These are phyloP conservation scores for Nanorana parkeri DNA, from an alignment of 2,113 vertebrate genomes.

Conservation along the genomic window DNA sequence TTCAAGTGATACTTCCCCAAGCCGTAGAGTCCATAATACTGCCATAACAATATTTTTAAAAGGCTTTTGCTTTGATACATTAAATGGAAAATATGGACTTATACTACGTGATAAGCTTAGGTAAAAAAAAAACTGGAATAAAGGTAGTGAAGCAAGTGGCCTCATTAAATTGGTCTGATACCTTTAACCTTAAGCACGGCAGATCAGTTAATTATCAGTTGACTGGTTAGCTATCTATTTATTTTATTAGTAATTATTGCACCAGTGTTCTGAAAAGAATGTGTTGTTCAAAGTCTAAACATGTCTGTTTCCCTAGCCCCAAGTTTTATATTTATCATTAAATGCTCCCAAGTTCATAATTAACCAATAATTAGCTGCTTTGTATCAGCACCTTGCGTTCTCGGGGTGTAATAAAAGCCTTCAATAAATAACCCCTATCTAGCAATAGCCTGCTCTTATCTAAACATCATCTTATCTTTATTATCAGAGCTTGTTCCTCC, in stretches of 20 bases:
- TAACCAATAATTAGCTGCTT: constrained; percentile 85
- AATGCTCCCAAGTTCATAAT: constrained; percentile 83
- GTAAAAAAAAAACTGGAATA: constrained; percentile 5
- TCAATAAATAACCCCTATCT: constrained; percentile 82
- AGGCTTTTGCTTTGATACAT: not conserved
- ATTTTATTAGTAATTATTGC: constrained; percentile 90
- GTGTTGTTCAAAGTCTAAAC: constrained; percentile 82
- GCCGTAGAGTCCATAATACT: too few species aligned
- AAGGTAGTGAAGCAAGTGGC: constrained; percentile 28
- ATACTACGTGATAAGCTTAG: not conserved
- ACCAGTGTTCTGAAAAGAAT: constrained; percentile 72
- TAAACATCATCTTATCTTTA: constrained; percentile 79
- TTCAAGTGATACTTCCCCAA: too few species aligned
- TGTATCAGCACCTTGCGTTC: constrained; percentile 77
- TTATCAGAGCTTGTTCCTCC: constrained; percentile 78
- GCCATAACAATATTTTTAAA: too few species aligned
- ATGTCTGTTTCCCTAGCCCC: constrained; percentile 63
- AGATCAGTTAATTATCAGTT: constrained; percentile 87
- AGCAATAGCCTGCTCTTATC: constrained; percentile 75
- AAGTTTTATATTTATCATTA: constrained; percentile 73
- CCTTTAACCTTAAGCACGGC: constrained; percentile 77
- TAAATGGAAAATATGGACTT: not conserved
- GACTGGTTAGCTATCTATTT: constrained; percentile 85
- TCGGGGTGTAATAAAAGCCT: constrained; percentile 76
- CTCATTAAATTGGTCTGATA: constrained; percentile 42